Conservation (phyloP, 2,888 invertebrate genomes). For the Tipula unca region DNA sequence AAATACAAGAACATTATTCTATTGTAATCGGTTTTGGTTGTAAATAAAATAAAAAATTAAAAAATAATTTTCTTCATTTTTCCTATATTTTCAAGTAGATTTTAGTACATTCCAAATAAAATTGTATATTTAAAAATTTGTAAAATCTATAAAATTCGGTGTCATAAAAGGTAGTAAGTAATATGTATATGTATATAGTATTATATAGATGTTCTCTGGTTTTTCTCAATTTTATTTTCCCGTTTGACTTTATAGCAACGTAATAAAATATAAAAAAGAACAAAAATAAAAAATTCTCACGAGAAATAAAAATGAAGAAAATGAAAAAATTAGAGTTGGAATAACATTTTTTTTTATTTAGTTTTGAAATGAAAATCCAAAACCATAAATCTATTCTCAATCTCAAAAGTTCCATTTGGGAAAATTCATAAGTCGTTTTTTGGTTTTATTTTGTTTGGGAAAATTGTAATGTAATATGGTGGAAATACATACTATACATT, state of each 20-base stretch:
- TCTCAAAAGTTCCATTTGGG: constrained; percentile 17
- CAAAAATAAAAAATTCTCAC: neutral
- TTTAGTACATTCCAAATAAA: neutral
- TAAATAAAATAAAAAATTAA: neutral
- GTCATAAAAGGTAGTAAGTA: neutral
- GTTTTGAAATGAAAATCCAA: constrained; percentile 2
- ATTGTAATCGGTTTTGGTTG: constrained; percentile 17
- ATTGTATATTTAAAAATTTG: neutral
- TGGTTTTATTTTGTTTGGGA: neutral
- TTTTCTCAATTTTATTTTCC: neutral
- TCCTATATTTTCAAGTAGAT: neutral
- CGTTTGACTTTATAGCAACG: neutral
- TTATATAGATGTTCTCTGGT: neutral
- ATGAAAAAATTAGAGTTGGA: neutral
- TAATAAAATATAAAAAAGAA: neutral
- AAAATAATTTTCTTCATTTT: neutral
- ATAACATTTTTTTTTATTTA: neutral
- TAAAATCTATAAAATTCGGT: neutral
- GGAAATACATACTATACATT: neutral
- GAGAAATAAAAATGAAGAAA: constrained; percentile 16
- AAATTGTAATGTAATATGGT: constrained; percentile 1
- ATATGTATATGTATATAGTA: no score
- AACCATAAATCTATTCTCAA: constrained; percentile 18
- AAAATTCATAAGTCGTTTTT: constrained; percentile 17
- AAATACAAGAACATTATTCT: constrained; percentile 14